Base-by-base conservation (phyloP, 2,797 vertebrate species). In the Sternarchorhynchus goeldii region DNA sequence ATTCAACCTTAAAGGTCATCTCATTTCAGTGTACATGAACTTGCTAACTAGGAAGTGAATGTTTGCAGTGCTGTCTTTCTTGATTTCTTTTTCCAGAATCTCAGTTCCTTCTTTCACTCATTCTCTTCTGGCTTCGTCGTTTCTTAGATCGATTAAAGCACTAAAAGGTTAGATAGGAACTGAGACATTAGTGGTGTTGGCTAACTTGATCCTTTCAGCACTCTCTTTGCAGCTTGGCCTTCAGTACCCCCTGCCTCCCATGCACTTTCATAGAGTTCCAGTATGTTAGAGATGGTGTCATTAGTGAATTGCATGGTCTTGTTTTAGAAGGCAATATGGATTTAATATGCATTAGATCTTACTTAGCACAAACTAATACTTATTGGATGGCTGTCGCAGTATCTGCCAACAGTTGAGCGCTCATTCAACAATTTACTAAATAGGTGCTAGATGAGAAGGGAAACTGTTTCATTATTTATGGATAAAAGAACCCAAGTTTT, bases 81-180 rank as follows among this genome's bases (percentile, higher is more conserved):
- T 21, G 32, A 18, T 80, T 79, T 78, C 8, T 2, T 29, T 25
- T 18, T 36, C 60, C 59, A 17, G 32, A 6, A 3, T 20, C 74
- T 80, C 6, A 59, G 14, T 58, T 65, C 71, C 32, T 68, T 50
- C 45, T 65, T 31, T 63, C 57, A n/a, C 57, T 56, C 41, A 32
- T 66, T 64, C 31, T 59, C 41, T 34, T 50, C 67, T 64, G n/a
- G 55, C 31, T 71, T 14, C 50, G 45, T 32, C 45, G 64, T 58
- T 65, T 60, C 70, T 67, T 16, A 2, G 65, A 84, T 85, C 79
- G 17, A 85, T 83, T 72, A 73, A 82, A 73, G 62, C 65, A 62
- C 76, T 82, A 81, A 85, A 78, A 82, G 70, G 75, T 84, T 79
- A 85, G 72, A 60, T 80, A 73, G 83, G 83, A 81, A 73, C 81